Evolutionary conservation across 2,797 vertebrate species (phyloP).

Genomic region (Intellagama lesueurii): DNA sequence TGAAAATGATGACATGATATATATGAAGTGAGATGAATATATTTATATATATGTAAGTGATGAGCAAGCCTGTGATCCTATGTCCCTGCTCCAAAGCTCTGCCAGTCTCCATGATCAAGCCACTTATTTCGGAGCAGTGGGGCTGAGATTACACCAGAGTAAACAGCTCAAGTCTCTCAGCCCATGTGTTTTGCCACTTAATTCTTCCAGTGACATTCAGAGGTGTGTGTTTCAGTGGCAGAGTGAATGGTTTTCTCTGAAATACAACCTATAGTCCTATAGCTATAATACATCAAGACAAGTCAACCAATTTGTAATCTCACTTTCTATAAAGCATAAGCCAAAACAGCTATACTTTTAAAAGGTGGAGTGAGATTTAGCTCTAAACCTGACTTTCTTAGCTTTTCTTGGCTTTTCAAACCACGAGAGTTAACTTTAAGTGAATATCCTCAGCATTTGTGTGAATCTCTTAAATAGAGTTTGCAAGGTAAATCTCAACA

Average conservation of each 20-base stretch:
- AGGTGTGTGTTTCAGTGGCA: conserved; percentile 13
- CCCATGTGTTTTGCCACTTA: conserved; percentile 39
- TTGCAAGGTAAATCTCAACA: conserved; percentile 68
- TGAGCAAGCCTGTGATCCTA: not conserved
- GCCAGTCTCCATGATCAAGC: conserved; percentile 15
- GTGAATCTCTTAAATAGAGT: conserved; percentile 58
- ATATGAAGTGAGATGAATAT: no score
- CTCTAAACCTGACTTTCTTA: conserved; percentile 46
- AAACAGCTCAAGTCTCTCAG: conserved; percentile 44
- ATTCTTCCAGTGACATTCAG: conserved; percentile 26
- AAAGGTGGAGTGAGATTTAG: conserved; percentile 42
- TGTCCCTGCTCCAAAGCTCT: not conserved
- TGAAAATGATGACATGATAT: not conserved
- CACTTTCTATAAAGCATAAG: conserved; percentile 46
- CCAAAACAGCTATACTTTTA: conserved; percentile 39
- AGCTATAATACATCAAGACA: conserved; percentile 37
- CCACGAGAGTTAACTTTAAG: conserved; percentile 45
- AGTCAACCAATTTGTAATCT: conserved; percentile 35
- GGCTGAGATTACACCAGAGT: conserved; percentile 30
- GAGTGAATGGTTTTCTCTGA: conserved; percentile 35
- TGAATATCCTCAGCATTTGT: conserved; percentile 24
- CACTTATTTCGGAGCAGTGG: conserved; percentile 32
- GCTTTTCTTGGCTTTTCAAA: conserved; percentile 51
- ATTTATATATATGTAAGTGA: no score
- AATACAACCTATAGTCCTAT: conserved; percentile 36